Base-by-base conservation (phyloP, 2,113 vertebrate species). In the Cichladusa arquata region DNA sequence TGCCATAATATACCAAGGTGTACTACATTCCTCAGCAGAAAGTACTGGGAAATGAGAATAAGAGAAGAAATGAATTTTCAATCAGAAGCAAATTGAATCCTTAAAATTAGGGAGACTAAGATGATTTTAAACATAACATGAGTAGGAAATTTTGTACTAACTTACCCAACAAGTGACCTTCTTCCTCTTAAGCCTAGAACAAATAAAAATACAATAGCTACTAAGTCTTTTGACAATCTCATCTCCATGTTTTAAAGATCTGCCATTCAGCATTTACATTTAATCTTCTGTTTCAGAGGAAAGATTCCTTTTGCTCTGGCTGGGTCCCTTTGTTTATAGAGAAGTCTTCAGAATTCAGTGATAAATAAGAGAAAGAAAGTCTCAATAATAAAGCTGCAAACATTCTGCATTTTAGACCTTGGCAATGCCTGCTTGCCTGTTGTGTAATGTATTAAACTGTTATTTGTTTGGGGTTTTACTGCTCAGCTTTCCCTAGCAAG, bases 401-500 rank as follows among this genome's bases (percentile, higher is more conserved):
- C 2, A 0, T 81, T 82, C 42, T 88, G 40, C 18, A n/a, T 92
- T 93, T 93, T n/a, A 65, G 22, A 80, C 83, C 44, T 81, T 80
- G 45, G 67, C 76, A 71, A n/a, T 6, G 26, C 34, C 64, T 54
- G 45, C 26, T 73, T 58, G 53, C 19, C 18, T 69, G 60, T 78
- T 78, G 36, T 86, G 34, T 72, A 57, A 70, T 26, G 14, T 54
- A 81, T 79, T 78, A 76, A 87, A 77, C 45, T 67, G 20, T 70
- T 93, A 70, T 77, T 94, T 96, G 26, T 94, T 90, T 85, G 85
- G 60, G 54, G 10, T 23, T 95, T 91, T 82, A 84, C 74, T 36
- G 50, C 40, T 87, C 44, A 83, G 40, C 19, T 77, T 50, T 89
- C 54, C 26, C 29, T 78, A 90, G 80, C 57, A 60, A 34, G 24